phyloP scores from a whole-genome alignment of 2,113 vertebrate species.

The Platichthys flesus region DNA sequence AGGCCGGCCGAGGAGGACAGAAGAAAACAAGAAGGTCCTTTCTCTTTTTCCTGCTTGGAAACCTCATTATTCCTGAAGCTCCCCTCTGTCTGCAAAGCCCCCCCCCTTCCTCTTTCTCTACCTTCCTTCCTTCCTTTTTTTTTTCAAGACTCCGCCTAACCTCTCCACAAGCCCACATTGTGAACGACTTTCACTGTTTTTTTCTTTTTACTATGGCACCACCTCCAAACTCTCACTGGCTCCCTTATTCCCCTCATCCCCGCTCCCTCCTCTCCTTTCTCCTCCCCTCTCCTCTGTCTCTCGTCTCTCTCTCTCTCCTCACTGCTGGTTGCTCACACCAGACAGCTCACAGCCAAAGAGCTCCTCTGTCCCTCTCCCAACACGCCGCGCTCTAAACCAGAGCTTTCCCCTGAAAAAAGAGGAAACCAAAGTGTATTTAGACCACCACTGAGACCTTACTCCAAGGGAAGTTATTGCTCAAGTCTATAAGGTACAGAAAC shows the following conservation, averaged over 20 bases:
- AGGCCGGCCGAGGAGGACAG: slow-evolving; percentile 46
- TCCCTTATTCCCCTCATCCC: slow-evolving; percentile 51
- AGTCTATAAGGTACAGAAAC: slow-evolving; percentile 65
- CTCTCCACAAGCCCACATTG: slow-evolving; percentile 48
- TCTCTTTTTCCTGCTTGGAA: slow-evolving; percentile 62
- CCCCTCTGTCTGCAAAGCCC: slow-evolving; percentile 46
- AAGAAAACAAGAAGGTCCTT: slow-evolving; percentile 73
- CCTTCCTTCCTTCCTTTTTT: slow-evolving; percentile 53
- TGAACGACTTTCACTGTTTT: slow-evolving; percentile 32
- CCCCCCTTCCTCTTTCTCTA: slow-evolving; percentile 29
- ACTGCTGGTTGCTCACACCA: slow-evolving; percentile 49
- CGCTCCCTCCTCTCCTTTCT: slow-evolving; percentile 46
- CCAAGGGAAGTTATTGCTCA: slow-evolving; percentile 49
- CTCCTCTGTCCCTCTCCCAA: slow-evolving; percentile 28
- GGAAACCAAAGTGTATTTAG: background rate
- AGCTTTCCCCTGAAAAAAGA: slow-evolving; percentile 8
- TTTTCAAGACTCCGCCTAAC: slow-evolving; percentile 39
- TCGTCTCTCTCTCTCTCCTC: slow-evolving; percentile 32
- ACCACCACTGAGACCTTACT: slow-evolving; percentile 20
- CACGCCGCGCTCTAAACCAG: slow-evolving; percentile 42
- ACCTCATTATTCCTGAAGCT: slow-evolving; percentile 71
- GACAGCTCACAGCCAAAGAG: slow-evolving; percentile 66
- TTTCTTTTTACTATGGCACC: slow-evolving; percentile 51
- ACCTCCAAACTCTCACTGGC: slow-evolving; percentile 70
- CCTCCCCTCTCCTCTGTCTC: slow-evolving; percentile 46